Evolutionary conservation across 2,797 vertebrate genomes (phyloP), one percentile per base, ranked within the genome.

Genomic region (Cossypha niveicapilla): DNA sequence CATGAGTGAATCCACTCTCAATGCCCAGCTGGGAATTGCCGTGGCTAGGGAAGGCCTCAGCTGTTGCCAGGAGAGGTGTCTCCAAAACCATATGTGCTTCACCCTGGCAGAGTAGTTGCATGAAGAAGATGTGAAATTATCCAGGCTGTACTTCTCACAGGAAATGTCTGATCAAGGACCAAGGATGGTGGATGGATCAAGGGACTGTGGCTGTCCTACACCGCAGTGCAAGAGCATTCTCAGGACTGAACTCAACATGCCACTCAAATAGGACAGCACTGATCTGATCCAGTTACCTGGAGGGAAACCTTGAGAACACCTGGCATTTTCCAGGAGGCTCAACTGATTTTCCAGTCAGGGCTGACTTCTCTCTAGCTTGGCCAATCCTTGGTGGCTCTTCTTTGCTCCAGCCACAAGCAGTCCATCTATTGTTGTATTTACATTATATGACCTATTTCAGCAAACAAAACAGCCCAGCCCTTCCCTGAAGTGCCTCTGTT

Each of bases 181-280:
- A 51, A 51, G 48, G 48, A 51, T 30, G 16, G 0, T 53, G 45
- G 45, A 53, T 4, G 1, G 1, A 32, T 19, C 6, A 61, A 53
- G 37, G 30, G 35, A 22, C 16, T 42, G 23, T 4, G 11, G 35
- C 51, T 86, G 56, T 66, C 44, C 56, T 47, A 16, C 15, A 8
- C 32, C 3, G 4, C 82, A 73, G 7, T 66, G 56, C 39, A 56
- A 51, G 41, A 65, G 35, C 67, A 7, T 30, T 45, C 45, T 73
- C 39, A 45, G 54, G 41, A 28, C 50, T 6, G 8, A 84, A 50
- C 10, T 65, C 51, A 58, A 34, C 34, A 41, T 73, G 41, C 34
- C 77, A 80, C 37, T 63, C 78, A 63, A 50, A 34, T 25, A 75
- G 48, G n/a, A 76, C 28, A 77, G 34, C 61, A 53, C 44, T 34